These are phyloP conservation scores for Conus betulinus DNA, from an alignment of 1,140 invertebrate species.

Conservation along the genomic window DNA sequence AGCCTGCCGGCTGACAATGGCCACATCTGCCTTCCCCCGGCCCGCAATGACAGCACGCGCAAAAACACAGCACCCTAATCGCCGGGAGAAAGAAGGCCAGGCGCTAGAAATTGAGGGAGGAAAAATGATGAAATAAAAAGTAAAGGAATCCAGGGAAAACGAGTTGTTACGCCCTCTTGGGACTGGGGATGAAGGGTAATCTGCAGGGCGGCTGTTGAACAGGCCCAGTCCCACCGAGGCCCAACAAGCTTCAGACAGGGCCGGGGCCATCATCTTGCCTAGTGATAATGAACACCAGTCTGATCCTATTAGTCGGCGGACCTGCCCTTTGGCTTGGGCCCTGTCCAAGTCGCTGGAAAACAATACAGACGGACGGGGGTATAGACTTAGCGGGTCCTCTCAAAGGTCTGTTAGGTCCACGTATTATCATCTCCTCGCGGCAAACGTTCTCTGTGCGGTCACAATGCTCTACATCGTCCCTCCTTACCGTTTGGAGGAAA, in stretches of 20 bases:
- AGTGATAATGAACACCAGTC: neutral
- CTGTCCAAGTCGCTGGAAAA: neutral
- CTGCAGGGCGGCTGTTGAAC: neutral
- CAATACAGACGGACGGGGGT: neutral
- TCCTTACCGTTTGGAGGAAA: neutral
- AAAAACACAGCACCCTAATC: neutral
- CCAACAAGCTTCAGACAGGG: neutral
- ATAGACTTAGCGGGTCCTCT: neutral
- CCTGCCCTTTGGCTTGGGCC: neutral
- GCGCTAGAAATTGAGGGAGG: slow-evolving; percentile 5
- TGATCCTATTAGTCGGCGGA: neutral
- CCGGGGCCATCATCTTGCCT: neutral
- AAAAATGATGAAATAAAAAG: neutral
- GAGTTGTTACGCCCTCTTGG: neutral
- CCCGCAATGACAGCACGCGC: neutral
- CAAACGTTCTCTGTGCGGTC: neutral
- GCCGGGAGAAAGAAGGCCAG: neutral
- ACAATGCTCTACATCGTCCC: neutral
- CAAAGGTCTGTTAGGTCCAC: neutral
- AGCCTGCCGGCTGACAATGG: neutral
- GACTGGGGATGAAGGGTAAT: neutral
- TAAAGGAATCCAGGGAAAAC: neutral
- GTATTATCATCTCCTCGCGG: neutral
- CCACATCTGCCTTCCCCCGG: neutral
- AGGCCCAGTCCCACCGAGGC: neutral